Evolutionary conservation across 2,113 vertebrate species (phyloP).

Genomic region (Halichoeres trimaculatus): DNA sequence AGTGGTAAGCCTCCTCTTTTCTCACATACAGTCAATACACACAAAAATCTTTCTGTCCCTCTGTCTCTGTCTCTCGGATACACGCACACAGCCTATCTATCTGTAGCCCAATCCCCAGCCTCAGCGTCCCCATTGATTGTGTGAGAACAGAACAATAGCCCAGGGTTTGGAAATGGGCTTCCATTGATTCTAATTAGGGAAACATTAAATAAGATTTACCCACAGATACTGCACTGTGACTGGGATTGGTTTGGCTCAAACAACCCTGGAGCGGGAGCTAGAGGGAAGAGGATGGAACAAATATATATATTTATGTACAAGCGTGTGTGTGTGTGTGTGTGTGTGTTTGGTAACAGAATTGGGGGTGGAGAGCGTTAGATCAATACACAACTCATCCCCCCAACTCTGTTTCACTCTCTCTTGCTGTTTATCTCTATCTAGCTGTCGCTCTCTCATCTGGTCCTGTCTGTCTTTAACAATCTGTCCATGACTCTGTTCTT

Average conservation of each 20-base stretch:
- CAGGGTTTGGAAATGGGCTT: constrained; percentile 91
- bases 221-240: constrained; percentile 85
- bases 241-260: constrained; percentile 79
- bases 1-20: constrained; percentile 46
- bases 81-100: constrained; percentile 61
- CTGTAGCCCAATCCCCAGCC: constrained; percentile 72
- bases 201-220: constrained; percentile 98
- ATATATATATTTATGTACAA: constrained; percentile 37
- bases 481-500: constrained; percentile 65
- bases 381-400: constrained; percentile 70
- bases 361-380: constrained; percentile 66
- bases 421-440: constrained; percentile 70
- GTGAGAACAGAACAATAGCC: constrained; percentile 85
- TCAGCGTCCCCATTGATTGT: constrained; percentile 87
- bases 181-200: constrained; percentile 99
- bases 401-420: constrained; percentile 60
- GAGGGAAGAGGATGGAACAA: constrained; percentile 27
- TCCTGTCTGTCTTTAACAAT: constrained; percentile 71
- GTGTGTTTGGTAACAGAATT: constrained; percentile 53
- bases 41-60: constrained; percentile 49
- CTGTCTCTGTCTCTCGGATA: constrained; percentile 52
- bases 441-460: constrained; percentile 63
- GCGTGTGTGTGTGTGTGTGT: constrained; percentile 1
- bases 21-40: constrained; percentile 56
- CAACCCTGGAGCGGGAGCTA: constrained; percentile 75